Conservation (phyloP, 92 coral and sea anemone genomes). For the Phenganax subtilis region DNA sequence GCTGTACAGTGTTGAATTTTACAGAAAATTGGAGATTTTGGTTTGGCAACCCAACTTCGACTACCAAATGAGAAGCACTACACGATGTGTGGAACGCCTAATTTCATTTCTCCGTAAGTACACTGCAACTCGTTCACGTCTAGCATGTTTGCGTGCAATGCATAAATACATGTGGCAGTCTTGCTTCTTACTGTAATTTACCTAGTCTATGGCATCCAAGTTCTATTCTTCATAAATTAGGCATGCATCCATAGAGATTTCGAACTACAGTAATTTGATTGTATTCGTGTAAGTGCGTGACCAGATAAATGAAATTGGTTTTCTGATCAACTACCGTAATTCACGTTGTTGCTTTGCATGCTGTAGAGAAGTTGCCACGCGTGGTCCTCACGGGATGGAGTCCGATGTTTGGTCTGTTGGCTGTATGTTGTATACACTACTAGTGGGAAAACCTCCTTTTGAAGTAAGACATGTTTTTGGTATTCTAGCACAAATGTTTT, state of each 20-base stretch:
- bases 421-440: slow-evolving; percentile 85
- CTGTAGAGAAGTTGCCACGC: slow-evolving; percentile 82
- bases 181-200: no score
- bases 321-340: neutral
- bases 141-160: no score
- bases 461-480: slow-evolving; percentile 65
- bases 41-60: slow-evolving; percentile 86
- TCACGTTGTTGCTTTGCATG: neutral
- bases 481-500: neutral
- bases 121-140: neutral
- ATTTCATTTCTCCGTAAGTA: slow-evolving; percentile 98
- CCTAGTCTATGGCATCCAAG: no score
- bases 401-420: slow-evolving; percentile 99
- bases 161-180: no score
- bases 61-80: slow-evolving; percentile 95
- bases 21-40: slow-evolving; percentile 98
- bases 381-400: slow-evolving; percentile 97
- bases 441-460: slow-evolving; percentile 98
- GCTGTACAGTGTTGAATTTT: neutral
- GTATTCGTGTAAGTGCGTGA: neutral
- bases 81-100: slow-evolving; percentile 99
- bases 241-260: no score
- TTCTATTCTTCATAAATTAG: no score
- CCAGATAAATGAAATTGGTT: neutral
- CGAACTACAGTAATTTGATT: no score